Evolutionary conservation across 2,113 vertebrate species (phyloP), one percentile per base, ranked within the genome.

Genomic region (Panurus biarmicus): DNA sequence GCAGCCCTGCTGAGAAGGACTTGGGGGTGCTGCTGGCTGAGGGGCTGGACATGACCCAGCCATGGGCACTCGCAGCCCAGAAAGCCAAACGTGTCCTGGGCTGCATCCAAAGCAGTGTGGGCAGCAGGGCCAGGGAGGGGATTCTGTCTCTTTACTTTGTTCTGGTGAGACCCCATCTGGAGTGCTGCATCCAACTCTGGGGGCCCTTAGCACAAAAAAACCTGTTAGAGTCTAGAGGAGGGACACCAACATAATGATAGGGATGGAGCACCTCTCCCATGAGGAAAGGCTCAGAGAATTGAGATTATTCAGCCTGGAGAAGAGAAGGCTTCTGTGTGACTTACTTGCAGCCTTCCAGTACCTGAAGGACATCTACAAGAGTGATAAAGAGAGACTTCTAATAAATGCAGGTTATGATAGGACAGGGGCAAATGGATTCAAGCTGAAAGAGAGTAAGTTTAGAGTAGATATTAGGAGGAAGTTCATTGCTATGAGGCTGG

Each of bases 91-190:
- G 1, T 71, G 17, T 23, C 31, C 26, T 80, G 35, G 25, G 6
- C 36, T 72, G 50, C 50, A 42, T 0, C 31, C 1, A 50, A 13
- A 50, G 22, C 44, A 57, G 6, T 0, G 0, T 50, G 33, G 31
- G 5, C 36, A 65, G 12, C 36, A 64, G 31, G 6, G 35, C 0
- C 0, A 53, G 26, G 16, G 22, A 79, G 12, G 5, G n/a, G 3
- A 9, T 54, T 74, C 29, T 50, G 3, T 4, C 3, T 1, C 11
- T 45, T 5, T 74, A 3, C 17, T 74, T 24, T 7, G 0, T 1
- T 72, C 19, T 40, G 1, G 0, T 83, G 35, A 85, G 15, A 73
- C 5, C 1, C 3, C 15, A 45, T 1, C 21, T 40, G 44, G 4
- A 53, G 6, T 2, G 10, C 26, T 64, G 11, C 14, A 44, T 4